A percentile compares a stretch with the other conserved stretches of the same genome.
Evolutionary conservation across 2,797 vertebrate species (phyloP).

Genomic region (Falco novaeseelandiae): DNA sequence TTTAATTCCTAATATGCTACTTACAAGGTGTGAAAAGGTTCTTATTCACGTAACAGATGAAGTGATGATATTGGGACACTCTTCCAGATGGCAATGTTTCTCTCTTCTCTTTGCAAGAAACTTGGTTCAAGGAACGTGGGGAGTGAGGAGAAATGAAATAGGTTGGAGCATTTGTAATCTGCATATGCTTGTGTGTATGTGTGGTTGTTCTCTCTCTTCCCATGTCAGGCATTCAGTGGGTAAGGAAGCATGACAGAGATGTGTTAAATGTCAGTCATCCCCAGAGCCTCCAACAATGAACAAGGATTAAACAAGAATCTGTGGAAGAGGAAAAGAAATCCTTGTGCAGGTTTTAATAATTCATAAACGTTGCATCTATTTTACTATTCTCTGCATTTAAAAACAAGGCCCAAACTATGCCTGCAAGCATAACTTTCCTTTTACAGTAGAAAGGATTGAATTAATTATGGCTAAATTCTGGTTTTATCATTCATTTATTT

Average conservation of each 20-base stretch:
- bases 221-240: neutral
- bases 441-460: constrained; percentile 10
- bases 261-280: constrained; percentile 73
- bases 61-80: constrained; percentile 78
- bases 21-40: constrained; percentile 72
- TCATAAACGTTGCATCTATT: constrained; percentile 81
- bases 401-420: constrained; percentile 64
- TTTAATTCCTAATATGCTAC: neutral
- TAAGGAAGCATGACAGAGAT: constrained; percentile 48
- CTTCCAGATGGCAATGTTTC: constrained; percentile 79
- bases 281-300: constrained; percentile 38
- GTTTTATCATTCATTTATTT: neutral
- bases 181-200: neutral
- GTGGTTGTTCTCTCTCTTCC: neutral
- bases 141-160: constrained; percentile 46
- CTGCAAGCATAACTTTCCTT: constrained; percentile 49
- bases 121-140: constrained; percentile 46
- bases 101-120: constrained; percentile 56
- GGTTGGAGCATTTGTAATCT: constrained; percentile 60
- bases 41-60: constrained; percentile 80
- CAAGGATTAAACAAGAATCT: constrained; percentile 53
- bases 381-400: constrained; percentile 71
- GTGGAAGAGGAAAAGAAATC: constrained; percentile 54
- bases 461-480: constrained; percentile 26
- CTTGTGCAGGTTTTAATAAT: constrained; percentile 82